These are phyloP conservation scores for Characodon lateralis DNA, from an alignment of 2,797 vertebrate species.

Conservation along the genomic window DNA sequence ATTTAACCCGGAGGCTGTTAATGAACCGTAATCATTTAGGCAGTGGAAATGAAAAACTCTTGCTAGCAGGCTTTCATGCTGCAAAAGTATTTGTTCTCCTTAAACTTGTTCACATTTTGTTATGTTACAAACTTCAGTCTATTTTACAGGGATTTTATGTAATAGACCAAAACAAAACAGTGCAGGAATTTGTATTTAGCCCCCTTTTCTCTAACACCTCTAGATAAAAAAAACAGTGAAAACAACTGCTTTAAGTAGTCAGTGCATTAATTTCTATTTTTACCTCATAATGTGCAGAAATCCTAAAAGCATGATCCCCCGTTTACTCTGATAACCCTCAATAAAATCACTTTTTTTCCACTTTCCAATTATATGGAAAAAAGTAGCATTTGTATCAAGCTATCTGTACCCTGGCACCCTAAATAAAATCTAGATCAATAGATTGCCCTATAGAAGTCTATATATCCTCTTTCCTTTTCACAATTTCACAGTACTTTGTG, in stretches of 20 bases:
- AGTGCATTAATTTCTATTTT: too few relatives aligned
- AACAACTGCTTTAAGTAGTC: not conserved
- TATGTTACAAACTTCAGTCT: not conserved
- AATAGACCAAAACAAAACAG: not conserved
- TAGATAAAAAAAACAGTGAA: not conserved
- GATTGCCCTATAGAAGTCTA: not conserved
- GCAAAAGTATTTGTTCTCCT: not conserved
- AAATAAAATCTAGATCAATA: not conserved
- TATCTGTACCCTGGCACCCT: not conserved
- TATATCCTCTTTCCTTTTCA: not conserved
- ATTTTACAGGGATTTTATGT: not conserved
- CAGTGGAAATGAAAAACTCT: not conserved
- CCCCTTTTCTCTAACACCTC: too few relatives aligned
- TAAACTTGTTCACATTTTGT: not conserved
- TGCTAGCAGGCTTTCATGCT: not conserved
- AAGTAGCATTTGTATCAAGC: not conserved
- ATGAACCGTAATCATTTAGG: not conserved
- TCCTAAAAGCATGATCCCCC: too few relatives aligned
- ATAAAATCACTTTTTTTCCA: not conserved
- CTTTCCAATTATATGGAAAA: not conserved
- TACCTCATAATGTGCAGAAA: too few relatives aligned
- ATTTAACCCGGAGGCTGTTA: not conserved
- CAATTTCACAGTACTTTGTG: not conserved
- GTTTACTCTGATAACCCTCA: not conserved
- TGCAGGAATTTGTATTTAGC: not conserved